These are phyloP conservation scores for Elymnias hypermnestra DNA, from an alignment of 1,140 invertebrate genomes.

Conservation along the genomic window DNA sequence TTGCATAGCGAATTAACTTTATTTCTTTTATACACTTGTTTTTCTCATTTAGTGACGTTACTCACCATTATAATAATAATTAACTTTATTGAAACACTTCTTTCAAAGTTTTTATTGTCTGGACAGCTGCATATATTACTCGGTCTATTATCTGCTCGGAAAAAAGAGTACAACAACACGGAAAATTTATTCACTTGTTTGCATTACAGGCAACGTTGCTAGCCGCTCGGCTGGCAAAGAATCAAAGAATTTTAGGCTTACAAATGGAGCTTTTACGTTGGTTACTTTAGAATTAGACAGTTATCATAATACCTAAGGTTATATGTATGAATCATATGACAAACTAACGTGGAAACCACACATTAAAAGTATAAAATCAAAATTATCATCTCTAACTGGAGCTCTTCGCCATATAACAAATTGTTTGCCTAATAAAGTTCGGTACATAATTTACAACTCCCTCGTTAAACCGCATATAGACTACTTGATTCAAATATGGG, in stretches of 20 bases:
- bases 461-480: no score
- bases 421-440: no score
- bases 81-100: background rate
- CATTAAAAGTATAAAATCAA: no score
- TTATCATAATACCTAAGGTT: constrained; percentile 2
- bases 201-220: constrained; percentile 13
- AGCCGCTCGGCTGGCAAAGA: constrained; percentile 15
- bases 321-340: no score
- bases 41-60: no score
- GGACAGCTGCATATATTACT: background rate
- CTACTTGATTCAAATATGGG: no score
- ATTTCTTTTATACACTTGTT: no score
- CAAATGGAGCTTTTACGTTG: constrained; percentile 3
- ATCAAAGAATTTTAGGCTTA: constrained; percentile 16
- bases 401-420: no score
- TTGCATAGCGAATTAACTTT: no score
- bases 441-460: no score
- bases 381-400: no score
- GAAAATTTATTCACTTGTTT: constrained; percentile 15
- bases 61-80: background rate
- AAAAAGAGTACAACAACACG: constrained; percentile 3
- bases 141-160: background rate
- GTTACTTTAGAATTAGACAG: constrained; percentile 1
- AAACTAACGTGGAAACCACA: no score
- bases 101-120: background rate